phyloP scores from a whole-genome alignment of 2,797 vertebrate species.

The Chiroxiphia lanceolata region DNA sequence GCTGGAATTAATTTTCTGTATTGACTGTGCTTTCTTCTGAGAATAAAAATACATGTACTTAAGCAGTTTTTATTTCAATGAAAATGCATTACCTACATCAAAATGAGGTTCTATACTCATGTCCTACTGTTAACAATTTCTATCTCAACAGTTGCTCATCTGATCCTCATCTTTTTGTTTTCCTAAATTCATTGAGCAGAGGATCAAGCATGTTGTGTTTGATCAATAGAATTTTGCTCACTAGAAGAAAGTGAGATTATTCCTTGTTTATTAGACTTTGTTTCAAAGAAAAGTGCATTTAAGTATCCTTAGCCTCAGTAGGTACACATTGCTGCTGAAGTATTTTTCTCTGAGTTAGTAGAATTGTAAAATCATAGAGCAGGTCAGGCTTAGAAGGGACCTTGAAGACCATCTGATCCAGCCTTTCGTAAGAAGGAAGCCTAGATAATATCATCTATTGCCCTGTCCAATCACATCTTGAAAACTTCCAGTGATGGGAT shows the following conservation, averaged over 20 bases:
- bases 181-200: not conserved
- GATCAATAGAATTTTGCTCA: not conserved
- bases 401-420: not conserved
- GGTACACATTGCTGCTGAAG: not conserved
- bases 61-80: conserved; percentile 15
- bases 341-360: not conserved
- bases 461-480: not conserved
- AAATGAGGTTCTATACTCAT: not conserved
- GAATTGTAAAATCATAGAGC: not conserved
- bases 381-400: not conserved
- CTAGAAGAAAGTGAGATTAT: not conserved
- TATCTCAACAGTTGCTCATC: conserved; percentile 8
- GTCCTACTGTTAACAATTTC: conserved; percentile 45
- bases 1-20: conserved; percentile 35
- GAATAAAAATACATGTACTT: conserved; percentile 17
- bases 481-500: not conserved
- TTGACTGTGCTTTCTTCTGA: conserved; percentile 24
- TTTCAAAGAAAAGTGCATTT: not conserved
- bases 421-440: not conserved
- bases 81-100: conserved; percentile 16
- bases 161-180: conserved; percentile 25
- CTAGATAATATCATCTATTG: not conserved
- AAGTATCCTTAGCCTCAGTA: not conserved
- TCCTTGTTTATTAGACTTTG: not conserved
- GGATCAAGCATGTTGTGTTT: not conserved